phyloP scores from a whole-genome alignment of 2,113 vertebrate species.

The Lutjanus erythropterus region DNA sequence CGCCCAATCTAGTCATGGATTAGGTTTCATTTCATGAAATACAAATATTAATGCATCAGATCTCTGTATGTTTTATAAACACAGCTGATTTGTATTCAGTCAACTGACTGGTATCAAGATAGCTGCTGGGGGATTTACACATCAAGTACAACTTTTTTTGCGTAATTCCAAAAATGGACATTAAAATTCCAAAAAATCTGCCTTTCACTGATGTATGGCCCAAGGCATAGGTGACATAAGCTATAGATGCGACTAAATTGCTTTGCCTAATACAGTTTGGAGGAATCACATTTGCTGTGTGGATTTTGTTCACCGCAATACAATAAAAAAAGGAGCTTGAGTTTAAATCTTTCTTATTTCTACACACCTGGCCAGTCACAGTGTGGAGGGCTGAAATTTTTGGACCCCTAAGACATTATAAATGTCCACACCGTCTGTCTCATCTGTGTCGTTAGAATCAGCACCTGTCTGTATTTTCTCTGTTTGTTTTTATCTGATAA shows the following conservation, averaged over 20 bases:
- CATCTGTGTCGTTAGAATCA: neutral
- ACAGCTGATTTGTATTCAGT: constrained; percentile 19
- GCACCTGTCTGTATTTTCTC: neutral
- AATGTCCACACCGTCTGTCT: neutral
- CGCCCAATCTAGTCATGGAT: constrained; percentile 31
- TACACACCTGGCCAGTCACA: neutral
- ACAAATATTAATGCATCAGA: constrained; percentile 26
- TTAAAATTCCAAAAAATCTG: neutral
- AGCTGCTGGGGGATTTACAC: neutral
- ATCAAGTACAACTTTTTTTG: neutral
- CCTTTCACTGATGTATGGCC: neutral
- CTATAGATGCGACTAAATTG: neutral
- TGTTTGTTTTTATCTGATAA: neutral
- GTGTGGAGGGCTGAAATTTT: neutral
- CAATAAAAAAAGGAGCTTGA: neutral
- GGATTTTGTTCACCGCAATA: neutral
- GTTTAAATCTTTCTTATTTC: neutral
- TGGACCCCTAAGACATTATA: neutral
- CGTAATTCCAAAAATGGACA: too few relatives aligned
- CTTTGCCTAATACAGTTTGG: neutral
- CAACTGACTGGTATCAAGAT: neutral
- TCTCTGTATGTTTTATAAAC: constrained; percentile 1
- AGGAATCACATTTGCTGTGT: neutral
- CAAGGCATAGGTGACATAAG: neutral
- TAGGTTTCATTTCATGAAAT: constrained; percentile 39